Evolutionary conservation across 2,797 vertebrate genomes (phyloP).

Genomic region (Semotilus atromaculatus): DNA sequence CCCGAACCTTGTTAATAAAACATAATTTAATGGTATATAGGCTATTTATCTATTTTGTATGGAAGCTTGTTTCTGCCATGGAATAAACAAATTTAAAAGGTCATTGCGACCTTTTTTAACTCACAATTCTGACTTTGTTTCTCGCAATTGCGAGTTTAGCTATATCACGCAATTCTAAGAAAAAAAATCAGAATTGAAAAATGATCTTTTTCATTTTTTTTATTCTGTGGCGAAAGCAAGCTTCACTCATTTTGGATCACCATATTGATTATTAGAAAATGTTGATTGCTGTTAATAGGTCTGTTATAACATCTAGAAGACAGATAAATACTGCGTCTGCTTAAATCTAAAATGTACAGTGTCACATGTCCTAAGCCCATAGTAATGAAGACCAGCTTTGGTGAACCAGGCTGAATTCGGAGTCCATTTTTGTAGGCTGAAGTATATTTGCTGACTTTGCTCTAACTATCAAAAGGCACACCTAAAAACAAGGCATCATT

Average conservation of each 20-base stretch:
- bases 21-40: too few species aligned
- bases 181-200: too few species aligned
- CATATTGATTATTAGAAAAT: not conserved
- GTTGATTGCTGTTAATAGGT: not conserved
- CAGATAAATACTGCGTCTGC: not conserved
- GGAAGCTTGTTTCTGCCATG: not conserved
- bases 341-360: not conserved
- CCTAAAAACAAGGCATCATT: conserved; percentile 18
- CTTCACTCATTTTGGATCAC: not conserved
- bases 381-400: conserved; percentile 3
- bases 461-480: not conserved
- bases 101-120: too few species aligned
- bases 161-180: too few species aligned
- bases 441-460: conserved; percentile 2
- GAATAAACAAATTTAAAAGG: too few species aligned
- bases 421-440: conserved; percentile 1
- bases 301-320: not conserved
- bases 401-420: conserved; percentile 6
- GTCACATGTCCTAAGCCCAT: not conserved
- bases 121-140: too few species aligned
- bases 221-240: too few species aligned
- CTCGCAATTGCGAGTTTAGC: too few species aligned
- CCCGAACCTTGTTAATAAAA: too few species aligned
- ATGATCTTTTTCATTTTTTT: too few species aligned
- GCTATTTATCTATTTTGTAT: not conserved